Base-by-base conservation (phyloP, 2,888 invertebrate genomes). In the Flexamia atlantica region DNA sequence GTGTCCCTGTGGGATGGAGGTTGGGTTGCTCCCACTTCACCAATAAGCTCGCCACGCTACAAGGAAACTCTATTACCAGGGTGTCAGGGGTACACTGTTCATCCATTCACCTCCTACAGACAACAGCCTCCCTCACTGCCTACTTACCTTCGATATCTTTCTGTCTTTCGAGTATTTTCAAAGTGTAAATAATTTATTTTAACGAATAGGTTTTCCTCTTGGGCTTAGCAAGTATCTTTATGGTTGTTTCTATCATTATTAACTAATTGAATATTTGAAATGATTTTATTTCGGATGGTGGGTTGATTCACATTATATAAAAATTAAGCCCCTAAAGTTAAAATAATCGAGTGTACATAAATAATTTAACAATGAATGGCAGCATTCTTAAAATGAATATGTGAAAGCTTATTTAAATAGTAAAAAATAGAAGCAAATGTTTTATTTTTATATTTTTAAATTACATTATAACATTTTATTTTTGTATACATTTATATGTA, bases 41-140 rank as follows among this genome's bases (percentile, higher is more conserved):
- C 76, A 76, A 76, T 76, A 76, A 76, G 76, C 76, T 46, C 76
- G 46, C 76, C 76, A 76, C 76, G 76, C 46, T 76, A 76, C 76
- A 76, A 20, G 76, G 76, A 76, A 76, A 76, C 76, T 46, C 76
- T 76, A 76, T 76, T 76, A 76, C 46, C 46, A 76, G 28, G 25
- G 76, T 76, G 76, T 42, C 42, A 28, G 76, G 76, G 76, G 46
- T 40, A 76, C 76, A 76, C 76, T 46, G 76, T 76, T 46, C 76
- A 46, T 76, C 76, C 76, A 76, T 76, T 76, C 76, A 20, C 76
- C 76, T 25, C 76, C 50, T 76, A 76, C 50, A 42, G 42, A 36
- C 40, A 40, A 72, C 72, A 72, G 72, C 40, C 72, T 72, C 40
- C 72, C 40, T 40, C 25, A 5, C 23, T n/a, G 36, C 36, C 32